Evolutionary conservation across 2,888 invertebrate genomes (phyloP).

Genomic region (Lypha dubia): DNA sequence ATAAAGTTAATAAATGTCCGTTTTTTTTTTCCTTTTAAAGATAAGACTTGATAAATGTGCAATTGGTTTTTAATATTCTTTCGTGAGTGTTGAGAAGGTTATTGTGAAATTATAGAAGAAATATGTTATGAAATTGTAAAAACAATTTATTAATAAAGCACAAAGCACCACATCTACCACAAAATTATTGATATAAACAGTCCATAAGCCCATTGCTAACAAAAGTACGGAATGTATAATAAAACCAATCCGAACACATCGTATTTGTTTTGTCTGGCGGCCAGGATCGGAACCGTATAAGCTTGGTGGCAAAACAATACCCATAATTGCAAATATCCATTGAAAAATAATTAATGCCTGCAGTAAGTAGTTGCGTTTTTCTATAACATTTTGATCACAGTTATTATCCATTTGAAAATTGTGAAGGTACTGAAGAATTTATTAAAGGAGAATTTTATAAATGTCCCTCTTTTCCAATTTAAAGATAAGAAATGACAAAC

Average conservation of each 20-base stretch:
- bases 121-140: no score
- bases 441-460: neutral
- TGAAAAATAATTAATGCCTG: constrained; percentile 52
- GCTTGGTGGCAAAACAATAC: constrained; percentile 66
- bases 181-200: constrained; percentile 71
- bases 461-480: neutral
- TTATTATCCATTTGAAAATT: constrained; percentile 46
- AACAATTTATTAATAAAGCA: no score
- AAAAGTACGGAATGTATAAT: constrained; percentile 64
- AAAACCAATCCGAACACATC: constrained; percentile 44
- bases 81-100: no score
- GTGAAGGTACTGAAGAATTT: constrained; percentile 9
- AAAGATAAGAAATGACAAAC: constrained; percentile 35
- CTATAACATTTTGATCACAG: constrained; percentile 20
- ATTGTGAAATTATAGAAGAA: no score
- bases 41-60: constrained; percentile 28
- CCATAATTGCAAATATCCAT: constrained; percentile 69
- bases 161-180: constrained; percentile 70
- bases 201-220: constrained; percentile 62
- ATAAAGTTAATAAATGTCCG: constrained; percentile 22
- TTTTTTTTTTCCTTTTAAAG: neutral
- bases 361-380: constrained; percentile 67
- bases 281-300: neutral
- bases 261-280: neutral
- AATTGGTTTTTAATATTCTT: no score